Evolutionary conservation across 2,797 vertebrate genomes (phyloP).

Genomic region (Cuniculus paca): DNA sequence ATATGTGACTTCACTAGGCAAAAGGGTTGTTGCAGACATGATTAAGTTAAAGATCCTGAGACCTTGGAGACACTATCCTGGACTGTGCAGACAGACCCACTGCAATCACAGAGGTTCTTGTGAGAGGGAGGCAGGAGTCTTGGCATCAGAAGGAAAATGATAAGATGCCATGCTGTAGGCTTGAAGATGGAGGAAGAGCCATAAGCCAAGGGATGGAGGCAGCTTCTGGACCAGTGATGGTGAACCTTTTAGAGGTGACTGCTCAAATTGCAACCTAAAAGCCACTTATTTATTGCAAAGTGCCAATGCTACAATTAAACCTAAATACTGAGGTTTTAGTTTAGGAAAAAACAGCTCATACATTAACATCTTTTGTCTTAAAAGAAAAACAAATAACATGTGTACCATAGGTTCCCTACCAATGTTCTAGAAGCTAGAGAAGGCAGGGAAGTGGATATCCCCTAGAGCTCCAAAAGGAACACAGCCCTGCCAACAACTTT

Average conservation of each 20-base stretch:
- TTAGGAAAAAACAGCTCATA: neutral
- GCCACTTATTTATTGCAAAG: neutral
- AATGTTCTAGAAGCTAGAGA: neutral
- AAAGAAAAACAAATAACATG: neutral
- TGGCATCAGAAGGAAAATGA: neutral
- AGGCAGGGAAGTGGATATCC: neutral
- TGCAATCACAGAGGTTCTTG: neutral
- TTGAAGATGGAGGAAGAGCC: neutral
- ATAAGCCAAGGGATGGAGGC: neutral
- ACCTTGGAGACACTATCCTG: neutral
- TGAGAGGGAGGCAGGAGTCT: neutral
- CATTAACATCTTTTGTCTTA: neutral
- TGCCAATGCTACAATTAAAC: neutral
- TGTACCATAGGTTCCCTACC: neutral
- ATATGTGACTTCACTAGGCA: neutral
- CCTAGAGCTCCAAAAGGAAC: neutral
- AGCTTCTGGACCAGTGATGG: neutral
- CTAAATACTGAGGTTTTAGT: neutral
- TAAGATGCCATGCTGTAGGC: neutral
- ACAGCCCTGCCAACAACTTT: neutral
- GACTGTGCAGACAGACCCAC: fast-evolving
- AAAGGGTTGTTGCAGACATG: neutral
- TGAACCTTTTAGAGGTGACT: neutral
- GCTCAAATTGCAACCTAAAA: neutral
- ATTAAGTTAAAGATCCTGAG: neutral